phyloP scores from a whole-genome alignment of 1,140 invertebrate species.

The Solenopsis invicta region DNA sequence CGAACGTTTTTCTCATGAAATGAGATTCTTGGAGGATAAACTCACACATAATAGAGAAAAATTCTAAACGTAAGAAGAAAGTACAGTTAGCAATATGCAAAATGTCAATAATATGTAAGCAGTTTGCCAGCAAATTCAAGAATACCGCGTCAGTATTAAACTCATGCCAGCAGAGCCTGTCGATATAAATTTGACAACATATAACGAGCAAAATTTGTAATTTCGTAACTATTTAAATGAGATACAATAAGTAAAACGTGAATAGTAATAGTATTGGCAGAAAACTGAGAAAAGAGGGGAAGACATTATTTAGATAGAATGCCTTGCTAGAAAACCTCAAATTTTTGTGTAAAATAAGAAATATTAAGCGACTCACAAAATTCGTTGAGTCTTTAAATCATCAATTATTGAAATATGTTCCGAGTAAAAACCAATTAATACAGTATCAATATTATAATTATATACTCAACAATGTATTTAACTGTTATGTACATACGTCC shows the following conservation, averaged over 20 bases:
- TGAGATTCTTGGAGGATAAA: neutral
- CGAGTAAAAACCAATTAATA: too few relatives aligned
- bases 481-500: too few relatives aligned
- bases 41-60: neutral
- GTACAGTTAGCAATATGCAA: neutral
- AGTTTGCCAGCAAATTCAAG: neutral
- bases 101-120: neutral
- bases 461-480: too few relatives aligned
- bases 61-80: conserved; percentile 44
- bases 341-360: neutral
- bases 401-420: neutral
- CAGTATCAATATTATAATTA: too few relatives aligned
- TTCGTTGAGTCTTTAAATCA: neutral
- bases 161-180: neutral
- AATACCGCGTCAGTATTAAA: neutral
- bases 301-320: too few relatives aligned
- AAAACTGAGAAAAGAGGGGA: too few relatives aligned
- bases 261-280: neutral
- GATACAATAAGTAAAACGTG: neutral
- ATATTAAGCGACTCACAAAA: neutral
- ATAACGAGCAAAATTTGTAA: neutral
- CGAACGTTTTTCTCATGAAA: conserved; percentile 17
- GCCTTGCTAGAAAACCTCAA: neutral
- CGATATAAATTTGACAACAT: neutral
- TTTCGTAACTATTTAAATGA: neutral